Percentiles rank a stretch among this genome's conserved stretches.
Conservation (phyloP, 2,888 invertebrate genomes). For the Lordiphosa fenestrarum region DNA sequence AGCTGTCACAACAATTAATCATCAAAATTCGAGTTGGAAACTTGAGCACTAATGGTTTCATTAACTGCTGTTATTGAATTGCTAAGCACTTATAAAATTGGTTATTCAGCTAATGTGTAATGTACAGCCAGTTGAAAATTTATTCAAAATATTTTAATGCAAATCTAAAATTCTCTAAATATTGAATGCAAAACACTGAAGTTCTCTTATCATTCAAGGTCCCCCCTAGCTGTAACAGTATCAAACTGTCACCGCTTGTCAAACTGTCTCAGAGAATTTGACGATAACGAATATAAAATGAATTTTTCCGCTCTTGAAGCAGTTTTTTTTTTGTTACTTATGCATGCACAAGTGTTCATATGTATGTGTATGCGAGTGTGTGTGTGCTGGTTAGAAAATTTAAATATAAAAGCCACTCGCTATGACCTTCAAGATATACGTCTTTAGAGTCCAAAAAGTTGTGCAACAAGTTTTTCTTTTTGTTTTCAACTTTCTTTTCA, state of each 20-base stretch:
- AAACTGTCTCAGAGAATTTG: conserved; percentile 19
- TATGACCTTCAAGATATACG: conserved; percentile 55
- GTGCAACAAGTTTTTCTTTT: conserved; percentile 65
- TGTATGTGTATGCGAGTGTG: not conserved
- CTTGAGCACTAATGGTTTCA: no score
- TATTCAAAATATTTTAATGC: not conserved
- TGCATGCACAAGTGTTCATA: conserved; percentile 3
- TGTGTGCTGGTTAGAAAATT: conserved; percentile 15
- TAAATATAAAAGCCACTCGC: conserved; percentile 21
- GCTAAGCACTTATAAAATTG: no score
- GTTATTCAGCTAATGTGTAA: no score
- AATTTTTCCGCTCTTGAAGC: conserved; percentile 23
- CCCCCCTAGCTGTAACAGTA: no score
- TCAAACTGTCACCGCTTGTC: conserved; percentile 5
- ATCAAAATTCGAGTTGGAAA: no score
- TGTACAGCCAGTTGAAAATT: no score
- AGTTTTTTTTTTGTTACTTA: conserved; percentile 9
- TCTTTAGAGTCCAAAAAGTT: conserved; percentile 38
- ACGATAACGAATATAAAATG: not conserved
- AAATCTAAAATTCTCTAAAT: not conserved
- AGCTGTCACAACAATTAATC: no score
- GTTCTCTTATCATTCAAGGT: conserved; percentile 4
- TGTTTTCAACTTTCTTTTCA: conserved; percentile 48
- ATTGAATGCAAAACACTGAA: no score
- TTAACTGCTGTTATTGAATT: no score